Evolutionary conservation across 2,888 invertebrate species (phyloP), one percentile per base, ranked within the genome.

Genomic region (Hypercompe scribonia): DNA sequence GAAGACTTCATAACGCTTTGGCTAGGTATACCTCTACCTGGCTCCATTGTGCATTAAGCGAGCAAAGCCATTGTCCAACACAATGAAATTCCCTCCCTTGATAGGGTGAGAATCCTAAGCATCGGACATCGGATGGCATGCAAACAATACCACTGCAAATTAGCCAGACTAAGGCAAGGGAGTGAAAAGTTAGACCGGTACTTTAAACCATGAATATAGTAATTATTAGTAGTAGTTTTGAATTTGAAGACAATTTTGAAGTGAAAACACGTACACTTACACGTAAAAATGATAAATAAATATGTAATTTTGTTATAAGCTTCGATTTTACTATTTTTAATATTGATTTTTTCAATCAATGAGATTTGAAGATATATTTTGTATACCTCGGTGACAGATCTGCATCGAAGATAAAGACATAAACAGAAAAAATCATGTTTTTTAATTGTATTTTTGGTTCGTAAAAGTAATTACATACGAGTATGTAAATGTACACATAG

Each of bases 121-220:
- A 83, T 77, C 64, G 77, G 80, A 77, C 80, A 80, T 80, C 73
- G 81, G 75, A 81, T 76, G 72, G 78, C 28, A 68, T 58, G 36
- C 78, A 82, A 80, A 83, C 82, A 83, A 83, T 83, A 77, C 77
- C 42, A 67, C 69, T 73, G 73, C 67, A 68, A 71, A 71, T 70
- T 70, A 73, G 70, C 70, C 50, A 73, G 73, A 66, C 73, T 65
- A 28, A 24, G 21, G 2, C 34, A 34, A 36, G 63, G 54, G 63
- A 34, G 70, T 61, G 61, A 67, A 61, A 73, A 70, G 46, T 66
- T 72, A 31, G 10, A 46, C 31, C 28, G 31, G 24, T 39, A 70
- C 36, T 70, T 70, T 61, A 18, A 54, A 36, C 63, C 5, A 68
- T 54, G 39, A 58, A 65, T 73, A 34, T 54, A 54, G n/a, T 18